Percentiles rank a stretch among this genome's conserved stretches.
Evolutionary conservation across 1,140 invertebrate species (phyloP).

Genomic region (Drosophila orosa): DNA sequence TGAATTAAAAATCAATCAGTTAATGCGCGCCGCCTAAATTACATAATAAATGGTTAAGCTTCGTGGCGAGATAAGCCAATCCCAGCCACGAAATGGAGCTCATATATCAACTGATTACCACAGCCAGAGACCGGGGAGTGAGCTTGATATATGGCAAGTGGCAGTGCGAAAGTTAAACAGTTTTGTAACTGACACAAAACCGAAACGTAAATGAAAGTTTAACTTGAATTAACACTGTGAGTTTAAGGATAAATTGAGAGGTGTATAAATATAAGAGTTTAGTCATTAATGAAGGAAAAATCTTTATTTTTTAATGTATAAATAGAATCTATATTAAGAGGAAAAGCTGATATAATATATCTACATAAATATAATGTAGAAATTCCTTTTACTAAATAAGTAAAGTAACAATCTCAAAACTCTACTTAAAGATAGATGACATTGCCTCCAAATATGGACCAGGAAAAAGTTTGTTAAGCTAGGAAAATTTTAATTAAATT

Average conservation of each 20-base stretch:
- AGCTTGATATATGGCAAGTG: constrained; percentile 21
- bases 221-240: not conserved
- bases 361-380: too few relatives aligned
- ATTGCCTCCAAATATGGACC: not conserved
- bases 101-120: constrained; percentile 41
- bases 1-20: constrained; percentile 56
- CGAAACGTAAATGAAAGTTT: constrained; percentile 8
- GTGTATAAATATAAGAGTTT: too few relatives aligned
- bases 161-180: constrained; percentile 15
- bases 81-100: constrained; percentile 23
- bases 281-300: too few relatives aligned
- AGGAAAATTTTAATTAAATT: constrained; percentile 36
- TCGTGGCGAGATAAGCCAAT: constrained; percentile 37
- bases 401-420: not conserved
- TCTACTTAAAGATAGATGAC: not conserved
- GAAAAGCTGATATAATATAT: too few relatives aligned
- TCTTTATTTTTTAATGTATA: too few relatives aligned
- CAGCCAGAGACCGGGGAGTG: not conserved
- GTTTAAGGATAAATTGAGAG: not conserved
- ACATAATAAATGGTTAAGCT: constrained; percentile 47
- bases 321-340: too few relatives aligned
- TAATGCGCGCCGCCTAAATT: constrained; percentile 34
- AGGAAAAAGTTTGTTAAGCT: not conserved
- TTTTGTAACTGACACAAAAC: constrained; percentile 2
- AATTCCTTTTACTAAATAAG: not conserved